Evolutionary conservation across 2,113 vertebrate genomes (phyloP).

Genomic region (Gambusia affinis): DNA sequence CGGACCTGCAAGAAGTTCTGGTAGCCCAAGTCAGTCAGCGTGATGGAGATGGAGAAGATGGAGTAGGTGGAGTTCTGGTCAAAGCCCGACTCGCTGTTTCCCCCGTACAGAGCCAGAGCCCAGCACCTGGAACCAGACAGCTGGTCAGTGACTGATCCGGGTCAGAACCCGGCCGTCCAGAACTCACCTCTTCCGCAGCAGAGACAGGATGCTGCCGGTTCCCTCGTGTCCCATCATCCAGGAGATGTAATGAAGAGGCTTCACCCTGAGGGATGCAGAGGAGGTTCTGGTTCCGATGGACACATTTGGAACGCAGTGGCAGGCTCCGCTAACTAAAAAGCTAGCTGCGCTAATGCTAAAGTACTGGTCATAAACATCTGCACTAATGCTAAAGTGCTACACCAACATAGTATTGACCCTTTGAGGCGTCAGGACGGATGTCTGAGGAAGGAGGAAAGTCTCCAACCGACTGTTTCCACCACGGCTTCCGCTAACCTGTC

Average conservation of each 20-base stretch:
- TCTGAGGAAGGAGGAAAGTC: too few relatives aligned
- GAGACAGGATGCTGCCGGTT: conserved; percentile 92
- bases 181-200: conserved; percentile 92
- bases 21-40: conserved; percentile 91
- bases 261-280: conserved; percentile 82
- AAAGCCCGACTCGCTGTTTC: conserved; percentile 94
- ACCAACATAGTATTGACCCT: too few relatives aligned
- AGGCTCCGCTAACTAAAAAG: not conserved
- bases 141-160: not conserved
- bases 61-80: conserved; percentile 96
- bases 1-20: conserved; percentile 92
- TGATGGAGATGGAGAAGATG: conserved; percentile 94
- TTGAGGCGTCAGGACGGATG: too few relatives aligned
- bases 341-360: too few relatives aligned
- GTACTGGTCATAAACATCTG: too few relatives aligned
- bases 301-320: not conserved
- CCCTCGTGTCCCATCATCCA: conserved; percentile 98
- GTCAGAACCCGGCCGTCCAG: too few relatives aligned
- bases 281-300: too few relatives aligned
- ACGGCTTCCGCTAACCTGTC: too few relatives aligned
- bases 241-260: conserved; percentile 96
- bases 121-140: conserved; percentile 82
- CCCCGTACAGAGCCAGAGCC: conserved; percentile 93
- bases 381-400: too few relatives aligned
- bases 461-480: too few relatives aligned